Base-by-base conservation (phyloP, 2,797 vertebrate genomes). In the Echeneis naucrates region DNA sequence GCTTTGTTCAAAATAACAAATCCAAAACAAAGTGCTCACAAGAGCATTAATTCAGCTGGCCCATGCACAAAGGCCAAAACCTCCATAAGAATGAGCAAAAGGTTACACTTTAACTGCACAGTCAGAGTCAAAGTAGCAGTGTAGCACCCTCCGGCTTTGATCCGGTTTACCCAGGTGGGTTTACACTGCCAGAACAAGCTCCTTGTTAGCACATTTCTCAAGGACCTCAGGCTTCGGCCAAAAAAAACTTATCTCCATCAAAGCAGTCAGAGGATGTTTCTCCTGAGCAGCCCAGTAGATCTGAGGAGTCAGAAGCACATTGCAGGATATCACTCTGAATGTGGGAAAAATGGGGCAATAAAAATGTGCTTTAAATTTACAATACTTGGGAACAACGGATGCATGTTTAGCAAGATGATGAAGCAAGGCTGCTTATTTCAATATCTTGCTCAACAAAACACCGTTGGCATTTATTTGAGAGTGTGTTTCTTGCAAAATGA, bases 141-240 rank as follows among this genome's bases (percentile, higher is more conserved):
- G 5, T 37, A 33, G 45, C 5, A 51, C 5, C 44, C 32, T 48
- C 33, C 12, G 24, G 65, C 52, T 72, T 82, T 76, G 54, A 74
- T 85, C 42, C 45, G 30, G 21, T 70, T 73, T 54, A 55, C 40
- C 69, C 64, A 61, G 60, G 67, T 83, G 78, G 51, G n/a, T 52
- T 68, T 14, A 27, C 27, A 53, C 54, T 40, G 45, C 52, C 61
- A 71, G 58, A 48, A 10, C 10, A 60, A 45, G 48, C 26, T 48
- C 11, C 17, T 62, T 54, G 33, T 68, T 21, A 24, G 47, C 24
- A 51, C 11, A 21, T 72, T 50, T 64, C 33, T 64, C 24, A 35
- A 38, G 9, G 27, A 42, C 21, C 5, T 61, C 16, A 19, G 10
- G 23, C 30, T 45, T 44, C 21, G 38, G 50, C 64, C 75, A 65